These are phyloP conservation scores for Molanna angustata DNA, from an alignment of 2,888 invertebrate species.

Conservation along the genomic window DNA sequence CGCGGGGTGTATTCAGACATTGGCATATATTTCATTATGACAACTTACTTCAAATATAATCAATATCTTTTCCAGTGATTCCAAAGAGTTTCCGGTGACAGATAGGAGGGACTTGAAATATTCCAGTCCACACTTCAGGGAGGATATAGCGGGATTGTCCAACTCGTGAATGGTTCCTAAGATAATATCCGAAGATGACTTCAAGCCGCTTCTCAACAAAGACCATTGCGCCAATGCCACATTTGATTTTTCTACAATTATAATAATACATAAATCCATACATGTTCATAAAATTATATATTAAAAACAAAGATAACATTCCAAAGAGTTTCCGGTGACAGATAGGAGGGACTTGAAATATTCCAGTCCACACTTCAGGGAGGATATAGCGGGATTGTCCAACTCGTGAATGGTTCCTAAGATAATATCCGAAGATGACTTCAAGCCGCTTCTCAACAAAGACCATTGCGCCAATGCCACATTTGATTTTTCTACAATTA, in stretches of 20 bases:
- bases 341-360: slow-evolving; percentile 52
- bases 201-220: slow-evolving; percentile 23
- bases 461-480: slow-evolving; percentile 18
- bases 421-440: slow-evolving; percentile 47
- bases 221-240: slow-evolving; percentile 18
- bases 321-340: slow-evolving; percentile 43
- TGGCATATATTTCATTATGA: background rate
- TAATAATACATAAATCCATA: no score
- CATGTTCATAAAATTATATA: no score
- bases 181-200: slow-evolving; percentile 47
- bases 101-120: slow-evolving; percentile 52
- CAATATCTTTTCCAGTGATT: slow-evolving; percentile 39
- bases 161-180: slow-evolving; percentile 56
- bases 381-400: slow-evolving; percentile 66
- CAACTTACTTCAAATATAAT: slow-evolving; percentile 21
- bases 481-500: slow-evolving; percentile 28
- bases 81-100: slow-evolving; percentile 43
- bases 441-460: slow-evolving; percentile 23
- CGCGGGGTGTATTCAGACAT: no score
- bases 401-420: slow-evolving; percentile 56
- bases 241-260: slow-evolving; percentile 28
- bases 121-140: slow-evolving; percentile 63
- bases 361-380: slow-evolving; percentile 63
- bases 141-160: slow-evolving; percentile 66
- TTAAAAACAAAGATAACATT: no score